These are phyloP conservation scores for Cerastis rubricosa DNA, from an alignment of 2,888 invertebrate genomes.

Conservation along the genomic window DNA sequence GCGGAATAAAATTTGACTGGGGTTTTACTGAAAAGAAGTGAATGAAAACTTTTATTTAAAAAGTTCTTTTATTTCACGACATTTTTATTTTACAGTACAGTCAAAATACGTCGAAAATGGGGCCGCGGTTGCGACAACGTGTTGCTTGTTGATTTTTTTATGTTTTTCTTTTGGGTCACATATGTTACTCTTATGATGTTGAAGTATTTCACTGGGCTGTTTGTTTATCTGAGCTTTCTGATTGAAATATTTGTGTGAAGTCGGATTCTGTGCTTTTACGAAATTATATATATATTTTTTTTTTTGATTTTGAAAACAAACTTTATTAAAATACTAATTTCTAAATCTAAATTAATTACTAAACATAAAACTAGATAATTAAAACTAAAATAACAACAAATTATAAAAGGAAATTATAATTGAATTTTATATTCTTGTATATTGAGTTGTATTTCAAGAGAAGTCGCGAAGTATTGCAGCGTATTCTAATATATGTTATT, in stretches of 20 bases:
- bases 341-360: no score
- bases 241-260: constrained; percentile 33
- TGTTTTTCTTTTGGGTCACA: constrained; percentile 41
- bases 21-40: constrained; percentile 8
- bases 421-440: background rate
- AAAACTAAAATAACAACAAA: no score
- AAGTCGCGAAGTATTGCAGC: constrained; percentile 28
- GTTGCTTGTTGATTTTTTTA: constrained; percentile 47
- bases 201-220: constrained; percentile 35
- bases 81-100: constrained; percentile 39
- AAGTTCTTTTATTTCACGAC: constrained; percentile 15
- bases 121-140: constrained; percentile 32
- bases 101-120: constrained; percentile 20
- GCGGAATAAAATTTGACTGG: constrained; percentile 8
- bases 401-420: background rate
- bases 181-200: constrained; percentile 35
- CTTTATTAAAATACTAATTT: no score
- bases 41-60: constrained; percentile 43
- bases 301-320: no score
- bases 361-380: no score
- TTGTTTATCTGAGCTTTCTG: constrained; percentile 13
- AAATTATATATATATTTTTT: no score
- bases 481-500: constrained; percentile 49
- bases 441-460: constrained; percentile 10
- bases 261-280: background rate